These are phyloP conservation scores for Pyrrhosoma nymphula DNA, from an alignment of 2,888 invertebrate species.

Conservation along the genomic window DNA sequence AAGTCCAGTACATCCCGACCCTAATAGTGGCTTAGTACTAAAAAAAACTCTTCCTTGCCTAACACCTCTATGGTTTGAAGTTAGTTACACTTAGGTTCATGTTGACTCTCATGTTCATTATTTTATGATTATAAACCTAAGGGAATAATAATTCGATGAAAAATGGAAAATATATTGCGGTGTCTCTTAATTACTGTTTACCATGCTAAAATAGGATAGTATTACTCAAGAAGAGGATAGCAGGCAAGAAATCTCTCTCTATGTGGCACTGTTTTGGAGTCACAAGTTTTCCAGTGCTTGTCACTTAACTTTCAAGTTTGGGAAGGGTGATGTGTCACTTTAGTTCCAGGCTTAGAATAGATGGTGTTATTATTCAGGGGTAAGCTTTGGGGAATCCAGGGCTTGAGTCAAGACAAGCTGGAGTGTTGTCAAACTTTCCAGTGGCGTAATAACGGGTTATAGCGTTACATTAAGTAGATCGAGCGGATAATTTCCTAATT, in stretches of 20 bases:
- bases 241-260: neutral
- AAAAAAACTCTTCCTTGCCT: too few relatives aligned
- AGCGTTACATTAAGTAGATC: constrained; percentile 34
- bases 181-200: too few relatives aligned
- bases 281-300: neutral
- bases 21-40: too few relatives aligned
- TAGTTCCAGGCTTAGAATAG: constrained; percentile 22
- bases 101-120: too few relatives aligned
- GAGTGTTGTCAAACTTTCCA: constrained; percentile 36
- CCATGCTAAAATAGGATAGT: too few relatives aligned
- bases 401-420: constrained; percentile 33
- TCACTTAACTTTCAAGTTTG: constrained; percentile 31
- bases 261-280: neutral
- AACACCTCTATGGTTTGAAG: too few relatives aligned
- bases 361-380: constrained; percentile 30
- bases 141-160: too few relatives aligned
- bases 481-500: constrained; percentile 31
- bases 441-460: constrained; percentile 35
- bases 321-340: constrained; percentile 25
- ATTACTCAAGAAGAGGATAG: too few relatives aligned
- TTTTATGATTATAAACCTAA: too few relatives aligned
- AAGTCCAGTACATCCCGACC: too few relatives aligned
- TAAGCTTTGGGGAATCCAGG: neutral
- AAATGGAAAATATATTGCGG: too few relatives aligned
- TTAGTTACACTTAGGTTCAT: too few relatives aligned